These are phyloP conservation scores for Hippocampus mohnikei DNA, from an alignment of 2,113 vertebrate species.

Conservation along the genomic window DNA sequence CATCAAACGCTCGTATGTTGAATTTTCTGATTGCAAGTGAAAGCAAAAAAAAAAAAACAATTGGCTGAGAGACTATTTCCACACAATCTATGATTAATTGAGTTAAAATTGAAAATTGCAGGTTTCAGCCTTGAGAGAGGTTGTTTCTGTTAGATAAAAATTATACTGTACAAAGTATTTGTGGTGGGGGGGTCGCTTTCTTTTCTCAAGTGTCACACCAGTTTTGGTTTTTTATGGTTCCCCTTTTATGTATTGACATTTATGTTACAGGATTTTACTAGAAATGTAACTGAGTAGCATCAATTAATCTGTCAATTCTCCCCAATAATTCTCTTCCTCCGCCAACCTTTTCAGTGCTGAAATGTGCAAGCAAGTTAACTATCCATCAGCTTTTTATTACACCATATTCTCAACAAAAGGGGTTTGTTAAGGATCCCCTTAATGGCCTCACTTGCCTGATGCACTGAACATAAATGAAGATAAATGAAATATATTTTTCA, in stretches of 20 bases:
- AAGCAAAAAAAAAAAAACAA: too few relatives aligned
- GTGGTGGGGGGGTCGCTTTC: background rate
- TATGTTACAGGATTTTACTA: background rate
- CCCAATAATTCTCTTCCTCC: background rate
- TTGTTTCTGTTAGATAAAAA: background rate
- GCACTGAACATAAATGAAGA: conserved; percentile 2
- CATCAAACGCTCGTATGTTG: too few relatives aligned
- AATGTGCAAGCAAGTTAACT: background rate
- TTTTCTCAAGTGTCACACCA: conserved; percentile 16
- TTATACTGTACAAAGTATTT: background rate
- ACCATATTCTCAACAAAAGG: background rate
- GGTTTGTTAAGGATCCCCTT: conserved; percentile 19
- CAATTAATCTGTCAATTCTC: background rate
- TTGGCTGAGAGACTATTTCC: too few relatives aligned
- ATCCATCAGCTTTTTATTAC: background rate
- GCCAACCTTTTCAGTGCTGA: background rate
- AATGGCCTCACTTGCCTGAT: conserved; percentile 9
- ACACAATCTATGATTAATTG: too few relatives aligned
- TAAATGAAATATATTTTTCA: background rate
- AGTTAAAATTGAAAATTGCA: too few relatives aligned
- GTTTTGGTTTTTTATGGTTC: background rate
- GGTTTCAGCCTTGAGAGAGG: background rate
- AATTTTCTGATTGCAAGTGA: too few relatives aligned
- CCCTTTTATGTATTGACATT: background rate
- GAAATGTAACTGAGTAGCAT: background rate